These are phyloP conservation scores for Calameuta idolon DNA, from an alignment of 2,888 invertebrate genomes.

Conservation along the genomic window DNA sequence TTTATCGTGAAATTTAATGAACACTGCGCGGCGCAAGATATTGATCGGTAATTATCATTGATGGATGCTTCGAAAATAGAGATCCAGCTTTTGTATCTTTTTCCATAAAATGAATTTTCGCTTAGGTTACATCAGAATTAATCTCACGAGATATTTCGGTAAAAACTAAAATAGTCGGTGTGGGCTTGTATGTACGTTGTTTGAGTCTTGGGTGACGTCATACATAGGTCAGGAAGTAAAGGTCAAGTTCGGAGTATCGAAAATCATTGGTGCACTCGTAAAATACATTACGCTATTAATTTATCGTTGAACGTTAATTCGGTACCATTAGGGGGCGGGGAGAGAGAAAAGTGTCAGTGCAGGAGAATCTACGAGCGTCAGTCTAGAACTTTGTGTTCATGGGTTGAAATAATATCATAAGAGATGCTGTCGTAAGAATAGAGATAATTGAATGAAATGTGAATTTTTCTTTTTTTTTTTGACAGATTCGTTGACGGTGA, in stretches of 20 bases:
- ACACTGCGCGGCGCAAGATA: neutral
- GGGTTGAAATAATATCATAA: neutral
- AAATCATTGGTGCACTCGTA: neutral
- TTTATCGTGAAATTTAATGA: neutral
- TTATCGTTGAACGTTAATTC: neutral
- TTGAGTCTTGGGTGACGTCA: neutral
- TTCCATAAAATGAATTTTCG: neutral
- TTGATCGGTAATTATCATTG: neutral
- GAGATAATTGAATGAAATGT: neutral
- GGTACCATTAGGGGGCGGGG: too few relatives aligned
- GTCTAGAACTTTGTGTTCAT: neutral
- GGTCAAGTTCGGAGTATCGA: neutral
- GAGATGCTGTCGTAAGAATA: neutral
- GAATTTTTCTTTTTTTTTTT: conserved; percentile 10
- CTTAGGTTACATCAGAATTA: neutral
- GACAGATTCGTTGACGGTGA: conserved; percentile 64
- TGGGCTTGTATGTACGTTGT: neutral
- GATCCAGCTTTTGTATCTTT: neutral
- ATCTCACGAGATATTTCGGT: neutral
- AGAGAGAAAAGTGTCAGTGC: neutral
- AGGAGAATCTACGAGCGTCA: neutral
- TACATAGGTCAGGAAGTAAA: neutral
- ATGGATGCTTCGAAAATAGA: neutral
- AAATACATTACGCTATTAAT: too few relatives aligned
- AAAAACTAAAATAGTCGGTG: neutral